Conservation (phyloP, 2,797 vertebrate species). For the Leptoclinus maculatus region DNA sequence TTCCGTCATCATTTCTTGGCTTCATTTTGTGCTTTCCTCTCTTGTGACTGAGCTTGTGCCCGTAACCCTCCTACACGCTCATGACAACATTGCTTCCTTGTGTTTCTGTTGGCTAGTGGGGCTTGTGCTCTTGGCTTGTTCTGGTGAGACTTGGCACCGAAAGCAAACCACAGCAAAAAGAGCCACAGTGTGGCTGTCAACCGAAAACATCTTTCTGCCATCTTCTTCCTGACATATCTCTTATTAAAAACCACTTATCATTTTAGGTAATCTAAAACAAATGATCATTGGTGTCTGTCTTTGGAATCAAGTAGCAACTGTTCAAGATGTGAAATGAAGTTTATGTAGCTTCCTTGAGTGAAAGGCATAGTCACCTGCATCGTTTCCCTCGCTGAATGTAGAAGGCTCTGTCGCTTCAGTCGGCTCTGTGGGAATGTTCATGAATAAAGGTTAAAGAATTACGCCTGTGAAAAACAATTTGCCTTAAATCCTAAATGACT, state of each 20-base stretch:
- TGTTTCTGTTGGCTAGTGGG: conserved; percentile 59
- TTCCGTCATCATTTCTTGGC: conserved; percentile 46
- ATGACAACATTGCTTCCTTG: conserved; percentile 52
- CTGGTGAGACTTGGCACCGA: conserved; percentile 33
- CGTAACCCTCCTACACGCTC: conserved; percentile 50
- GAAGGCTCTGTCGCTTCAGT: conserved; percentile 28
- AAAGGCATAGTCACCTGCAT: conserved; percentile 51
- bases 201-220: conserved; percentile 6
- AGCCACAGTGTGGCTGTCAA: conserved; percentile 11
- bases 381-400: conserved; percentile 30
- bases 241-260: neutral
- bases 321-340: neutral
- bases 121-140: conserved; percentile 46
- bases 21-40: conserved; percentile 45
- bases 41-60: conserved; percentile 48
- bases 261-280: neutral
- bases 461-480: neutral
- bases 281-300: neutral
- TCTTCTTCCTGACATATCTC: neutral
- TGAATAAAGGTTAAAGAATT: neutral
- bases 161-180: conserved; percentile 33
- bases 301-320: neutral
- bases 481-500: conserved; percentile 12
- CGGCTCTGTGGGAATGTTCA: conserved; percentile 56
- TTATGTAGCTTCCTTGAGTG: neutral